Base-by-base conservation (phyloP, 2,797 vertebrate species). In the Enteromius fasciolatus region DNA sequence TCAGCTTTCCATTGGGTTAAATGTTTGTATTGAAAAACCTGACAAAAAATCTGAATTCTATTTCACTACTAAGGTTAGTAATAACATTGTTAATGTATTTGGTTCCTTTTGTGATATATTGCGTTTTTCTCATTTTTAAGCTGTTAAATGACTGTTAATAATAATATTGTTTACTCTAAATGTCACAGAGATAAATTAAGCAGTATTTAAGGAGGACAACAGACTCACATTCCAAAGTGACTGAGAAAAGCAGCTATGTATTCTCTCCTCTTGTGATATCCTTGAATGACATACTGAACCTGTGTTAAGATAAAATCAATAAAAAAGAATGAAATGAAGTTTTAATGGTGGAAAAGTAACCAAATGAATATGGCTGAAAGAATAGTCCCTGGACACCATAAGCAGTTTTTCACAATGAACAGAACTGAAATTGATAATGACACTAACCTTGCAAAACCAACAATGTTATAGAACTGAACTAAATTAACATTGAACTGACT, bases 211-310 rank as follows among this genome's bases (percentile, higher is more conserved):
- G 1, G 0, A 11, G 12, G 39, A 67, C 15, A 76, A 41, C 31
- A 11, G 33, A 96, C 98, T 97, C 92, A 99, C 98, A 95, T 99
- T 94, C 98, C 98, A 87, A 99, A 99, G 93, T 99, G 97, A 91
- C 98, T 99, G 86, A 99, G 96, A 88, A 99, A 99, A 83, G 98
- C 98, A 54, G 98, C 98, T 1, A 99, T 98, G 87, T 99, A 99
- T 84, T 99, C 98, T 89, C 98, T 96, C 89, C 98, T 96, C 90
- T 98, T 99, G 93, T 99, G 98, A 88, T 99, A 99, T 83, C 98
- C 98, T 92, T 99, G 98, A 91, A 98, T 99, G 85, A 99, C 95
- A 88, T 99, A 99, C 83, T 99, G 98, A 87, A 99, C 98, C 98
- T 99, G 87, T 70, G 69, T 23, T 23, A 36, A 75, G 31, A 44